A percentile compares a stretch with the other conserved stretches of the same genome.
Conservation (phyloP, 1,140 invertebrate genomes). For the Drosophila malerkotliana region DNA sequence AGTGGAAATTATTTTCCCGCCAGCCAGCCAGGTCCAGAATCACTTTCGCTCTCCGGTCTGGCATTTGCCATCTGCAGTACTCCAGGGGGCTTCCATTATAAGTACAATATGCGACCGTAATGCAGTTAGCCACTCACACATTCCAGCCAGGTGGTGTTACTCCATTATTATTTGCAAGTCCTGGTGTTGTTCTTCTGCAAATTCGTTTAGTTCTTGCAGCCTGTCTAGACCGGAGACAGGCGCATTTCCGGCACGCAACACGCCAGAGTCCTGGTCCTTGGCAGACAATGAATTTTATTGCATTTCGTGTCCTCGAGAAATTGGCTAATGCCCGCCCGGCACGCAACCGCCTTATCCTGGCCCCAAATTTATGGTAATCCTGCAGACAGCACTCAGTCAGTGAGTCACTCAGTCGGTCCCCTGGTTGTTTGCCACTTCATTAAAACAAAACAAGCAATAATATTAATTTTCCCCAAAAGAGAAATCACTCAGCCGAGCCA, state of each 20-base stretch:
- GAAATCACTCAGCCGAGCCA: constrained; percentile 26
- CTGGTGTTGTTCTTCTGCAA: constrained; percentile 10
- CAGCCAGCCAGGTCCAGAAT: constrained; percentile 10
- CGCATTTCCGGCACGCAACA: constrained; percentile 67
- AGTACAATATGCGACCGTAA: constrained; percentile 32
- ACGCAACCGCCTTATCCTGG: constrained; percentile 36
- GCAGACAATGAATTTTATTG: constrained; percentile 64
- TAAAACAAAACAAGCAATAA: constrained; percentile 51
- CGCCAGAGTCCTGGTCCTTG: constrained; percentile 23
- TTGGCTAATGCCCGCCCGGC: constrained; percentile 34
- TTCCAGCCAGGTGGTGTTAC: neutral
- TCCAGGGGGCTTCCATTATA: constrained; percentile 13
- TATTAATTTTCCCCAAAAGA: constrained; percentile 46
- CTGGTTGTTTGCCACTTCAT: constrained; percentile 32
- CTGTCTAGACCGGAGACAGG: constrained; percentile 65
- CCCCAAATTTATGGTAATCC: constrained; percentile 45
- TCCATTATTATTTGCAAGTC: constrained; percentile 22
- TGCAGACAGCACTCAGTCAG: neutral
- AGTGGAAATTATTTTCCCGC: constrained; percentile 49
- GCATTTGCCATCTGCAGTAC: constrained; percentile 14
- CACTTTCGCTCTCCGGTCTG: constrained; percentile 33
- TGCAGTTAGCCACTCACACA: constrained; percentile 43
- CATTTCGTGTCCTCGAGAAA: constrained; percentile 44
- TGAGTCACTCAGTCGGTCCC: constrained; percentile 15
- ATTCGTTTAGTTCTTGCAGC: constrained; percentile 47